phyloP scores from a whole-genome alignment of 2,797 vertebrate species.

The Cryptoblepharus egeriae region DNA sequence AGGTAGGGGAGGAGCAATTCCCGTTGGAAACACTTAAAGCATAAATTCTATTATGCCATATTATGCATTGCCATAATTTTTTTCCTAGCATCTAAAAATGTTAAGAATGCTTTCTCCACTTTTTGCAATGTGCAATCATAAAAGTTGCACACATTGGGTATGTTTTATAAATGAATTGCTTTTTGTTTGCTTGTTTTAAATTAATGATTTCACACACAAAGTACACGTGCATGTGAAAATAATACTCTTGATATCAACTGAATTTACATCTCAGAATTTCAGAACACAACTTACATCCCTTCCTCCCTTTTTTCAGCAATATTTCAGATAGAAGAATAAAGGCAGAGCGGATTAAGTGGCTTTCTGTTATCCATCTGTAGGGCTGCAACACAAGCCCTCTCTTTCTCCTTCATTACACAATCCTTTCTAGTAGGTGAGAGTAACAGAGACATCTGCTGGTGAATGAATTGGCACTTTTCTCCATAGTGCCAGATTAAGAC shows the following conservation, averaged over 20 bases:
- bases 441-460: constrained; percentile 74
- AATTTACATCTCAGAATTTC: background rate
- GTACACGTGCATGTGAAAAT: background rate
- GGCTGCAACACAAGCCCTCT: background rate
- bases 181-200: background rate
- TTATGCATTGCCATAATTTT: background rate
- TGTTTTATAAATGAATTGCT: background rate
- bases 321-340: background rate
- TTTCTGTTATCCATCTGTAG: constrained; percentile 4
- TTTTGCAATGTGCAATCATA: background rate
- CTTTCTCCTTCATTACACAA: constrained; percentile 30
- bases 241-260: background rate
- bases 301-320: background rate
- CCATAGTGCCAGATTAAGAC: background rate
- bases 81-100: background rate
- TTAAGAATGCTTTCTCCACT: background rate
- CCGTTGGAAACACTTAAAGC: background rate
- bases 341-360: background rate
- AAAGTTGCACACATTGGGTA: background rate
- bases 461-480: constrained; percentile 7
- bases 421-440: constrained; percentile 54
- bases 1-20: background rate
- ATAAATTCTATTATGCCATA: background rate
- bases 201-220: background rate
- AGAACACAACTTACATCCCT: background rate